Evolutionary conservation across 2,113 vertebrate genomes (phyloP).

Genomic region (Fulmarus glacialis): DNA sequence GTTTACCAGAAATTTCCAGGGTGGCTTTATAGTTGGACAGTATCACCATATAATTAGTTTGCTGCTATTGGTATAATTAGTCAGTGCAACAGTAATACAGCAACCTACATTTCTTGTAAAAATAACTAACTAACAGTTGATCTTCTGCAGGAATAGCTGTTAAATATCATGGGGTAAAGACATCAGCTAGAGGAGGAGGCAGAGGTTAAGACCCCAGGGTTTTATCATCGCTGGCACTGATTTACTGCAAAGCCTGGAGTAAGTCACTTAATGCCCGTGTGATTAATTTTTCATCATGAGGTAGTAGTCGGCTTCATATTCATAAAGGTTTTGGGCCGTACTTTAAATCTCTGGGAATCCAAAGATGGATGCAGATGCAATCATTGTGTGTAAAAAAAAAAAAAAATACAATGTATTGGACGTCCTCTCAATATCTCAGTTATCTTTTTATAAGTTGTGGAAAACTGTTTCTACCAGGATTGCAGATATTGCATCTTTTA

Average conservation of each 20-base stretch:
- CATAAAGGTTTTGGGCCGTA: background rate
- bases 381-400: background rate
- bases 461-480: background rate
- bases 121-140: background rate
- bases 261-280: background rate
- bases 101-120: background rate
- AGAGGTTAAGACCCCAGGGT: background rate
- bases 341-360: background rate
- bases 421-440: background rate
- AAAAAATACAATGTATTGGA: background rate
- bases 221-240: background rate
- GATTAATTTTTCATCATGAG: conserved; percentile 15
- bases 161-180: background rate
- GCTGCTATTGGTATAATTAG: background rate
- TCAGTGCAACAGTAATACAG: background rate
- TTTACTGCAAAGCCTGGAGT: background rate
- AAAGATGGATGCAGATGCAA: background rate
- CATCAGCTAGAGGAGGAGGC: background rate
- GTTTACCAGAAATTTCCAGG: background rate
- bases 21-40: background rate
- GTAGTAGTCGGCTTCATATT: background rate
- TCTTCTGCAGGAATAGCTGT: background rate
- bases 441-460: background rate
- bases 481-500: background rate
- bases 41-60: background rate